Evolutionary conservation across 2,888 invertebrate genomes (phyloP), one percentile per base, ranked within the genome.

Genomic region (Erynnis tages): DNA sequence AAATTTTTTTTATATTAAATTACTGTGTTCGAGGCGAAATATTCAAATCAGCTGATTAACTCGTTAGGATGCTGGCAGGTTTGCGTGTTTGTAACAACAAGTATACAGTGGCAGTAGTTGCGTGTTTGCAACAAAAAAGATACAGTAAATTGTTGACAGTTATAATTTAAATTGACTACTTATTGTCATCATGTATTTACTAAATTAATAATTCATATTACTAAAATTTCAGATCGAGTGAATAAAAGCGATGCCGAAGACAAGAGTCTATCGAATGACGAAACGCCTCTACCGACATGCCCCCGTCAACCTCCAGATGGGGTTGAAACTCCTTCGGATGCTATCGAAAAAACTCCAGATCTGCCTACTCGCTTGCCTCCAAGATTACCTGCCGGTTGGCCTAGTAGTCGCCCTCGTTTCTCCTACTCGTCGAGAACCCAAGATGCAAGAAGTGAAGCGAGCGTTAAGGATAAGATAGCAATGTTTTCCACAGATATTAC

Each of bases 381-480:
- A 17, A 75, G 82, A 32, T 57, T 84, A 30, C 73, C 80, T 0
- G 49, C 71, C 2, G 75, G 72, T 14, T 82, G 77, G 82, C 71
- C 71, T n/a, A 67, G 63, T 41, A 63, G 71, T 40, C 78, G 89
- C 16, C 71, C 82, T 45, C 78, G 87, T 17, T 81, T 76, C 56
- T 82, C 86, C 1, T 81, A 91, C 56, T 74, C 76, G n/a, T 87
- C 88, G 2, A 84, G 94, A 90, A 90, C 92, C 53, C 94, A 94
- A 78, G 94, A 95, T 80, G 94, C 95, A 62, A 93, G 93, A 69
- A 95, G 95, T 58, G 94, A 94, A 79, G 93, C 93, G 60, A 95
- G 95, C 67, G 95, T 96, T 49, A 93, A 94, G 68, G 96, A 96
- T 73, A 96, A 96, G 85, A 96, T 96, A 66, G 96, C 96, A 53